phyloP scores from a whole-genome alignment of 2,113 vertebrate genomes.

The Ciconia boyciana region DNA sequence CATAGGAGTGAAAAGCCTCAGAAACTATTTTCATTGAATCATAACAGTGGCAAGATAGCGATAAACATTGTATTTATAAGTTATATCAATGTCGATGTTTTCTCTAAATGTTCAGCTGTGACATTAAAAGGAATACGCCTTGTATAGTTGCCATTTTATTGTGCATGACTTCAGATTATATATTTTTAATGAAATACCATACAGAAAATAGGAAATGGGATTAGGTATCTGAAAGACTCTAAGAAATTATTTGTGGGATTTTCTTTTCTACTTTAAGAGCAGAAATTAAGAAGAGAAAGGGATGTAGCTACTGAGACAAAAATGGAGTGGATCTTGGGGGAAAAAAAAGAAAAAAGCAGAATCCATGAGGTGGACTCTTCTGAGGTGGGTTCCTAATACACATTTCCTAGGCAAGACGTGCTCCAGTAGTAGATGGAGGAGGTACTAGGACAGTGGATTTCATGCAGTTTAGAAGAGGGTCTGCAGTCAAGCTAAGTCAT shows the following conservation, averaged over 20 bases:
- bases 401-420: background rate
- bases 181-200: background rate
- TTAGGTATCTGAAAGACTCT: background rate
- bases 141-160: background rate
- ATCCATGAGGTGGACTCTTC: background rate
- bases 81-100: background rate
- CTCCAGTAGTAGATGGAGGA: background rate
- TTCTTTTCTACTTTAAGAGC: background rate
- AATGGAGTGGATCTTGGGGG: rapidly evolving
- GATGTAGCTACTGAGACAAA: background rate
- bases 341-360: background rate
- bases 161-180: background rate
- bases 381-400: background rate
- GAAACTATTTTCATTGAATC: background rate
- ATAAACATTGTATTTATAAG: background rate
- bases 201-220: background rate
- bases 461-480: background rate
- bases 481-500: background rate
- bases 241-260: background rate
- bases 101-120: background rate
- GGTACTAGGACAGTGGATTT: background rate
- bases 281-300: background rate
- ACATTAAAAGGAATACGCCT: background rate
- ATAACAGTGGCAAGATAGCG: background rate
- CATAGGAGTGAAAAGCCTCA: background rate